Base-by-base conservation (phyloP, 1,140 invertebrate genomes). In the Cecropterus lyciades region DNA sequence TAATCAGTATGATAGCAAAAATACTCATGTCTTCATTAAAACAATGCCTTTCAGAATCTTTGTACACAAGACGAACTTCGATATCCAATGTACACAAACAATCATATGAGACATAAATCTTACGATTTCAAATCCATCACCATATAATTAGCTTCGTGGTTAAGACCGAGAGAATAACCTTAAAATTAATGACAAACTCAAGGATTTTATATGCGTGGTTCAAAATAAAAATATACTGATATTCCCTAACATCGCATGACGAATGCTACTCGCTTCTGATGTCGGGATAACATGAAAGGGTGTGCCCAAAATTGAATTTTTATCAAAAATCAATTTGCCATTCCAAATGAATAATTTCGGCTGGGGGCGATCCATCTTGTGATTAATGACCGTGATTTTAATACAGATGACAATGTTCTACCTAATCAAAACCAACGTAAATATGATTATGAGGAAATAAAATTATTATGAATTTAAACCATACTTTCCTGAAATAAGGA, bases 271-370 rank as follows among this genome's bases (percentile, higher is more conserved):
- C 24, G 27, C 33, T 16, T 17, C 7, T 40, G 15, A 48, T 16
- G 33, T 52, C 40, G 11, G n/a, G 13, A 27, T 42, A 27, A 64
- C 52, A 53, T 27, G 27, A 53, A 27, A 27, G n/a, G 4, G 16
- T 13, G 5, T 30, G 20, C 10, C 52, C 60, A 17, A 64, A 64
- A 64, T 64, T 53, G 33, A 64, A 53, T 64, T 64, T 64, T 64
- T 63, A 64, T 64, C 60, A 64, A 64, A 63, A 64, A 64, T 64
- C 60, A 64, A 64, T 53, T 64, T 64, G 60, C 49, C 49, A 53
- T 64, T 13, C 14, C 48, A 64, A 64, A 64, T 64, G 49, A 52
- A 64, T 40, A 53, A 64, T 64, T 64, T 64, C 40, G n/a, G 49
- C 60, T 64, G 48, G 13, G 40, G 60, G 37, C 60, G 40, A 64